phyloP scores from a whole-genome alignment of 2,888 invertebrate species.

The Tromatobia lineatoria region DNA sequence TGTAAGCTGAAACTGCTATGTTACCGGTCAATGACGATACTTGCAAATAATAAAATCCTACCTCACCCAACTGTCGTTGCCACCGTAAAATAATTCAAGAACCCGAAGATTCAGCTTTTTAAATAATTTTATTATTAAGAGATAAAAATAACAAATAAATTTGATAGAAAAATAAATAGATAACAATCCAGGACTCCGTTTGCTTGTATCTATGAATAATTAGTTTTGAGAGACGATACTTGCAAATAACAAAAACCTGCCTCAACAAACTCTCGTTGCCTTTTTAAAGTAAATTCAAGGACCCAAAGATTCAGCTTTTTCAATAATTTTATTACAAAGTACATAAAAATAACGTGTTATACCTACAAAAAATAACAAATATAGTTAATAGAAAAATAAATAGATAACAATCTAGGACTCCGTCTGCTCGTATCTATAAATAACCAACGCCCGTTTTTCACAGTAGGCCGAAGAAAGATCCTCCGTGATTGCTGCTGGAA shows the following conservation, averaged over 20 bases:
- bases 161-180: slow-evolving; percentile 54
- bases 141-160: slow-evolving; percentile 28
- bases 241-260: no score
- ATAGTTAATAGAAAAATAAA: slow-evolving; percentile 50
- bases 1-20: no score
- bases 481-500: slow-evolving; percentile 65
- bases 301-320: neutral
- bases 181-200: slow-evolving; percentile 21
- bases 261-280: no score
- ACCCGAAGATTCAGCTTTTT: neutral
- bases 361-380: slow-evolving; percentile 33
- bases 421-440: slow-evolving; percentile 60
- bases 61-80: slow-evolving; percentile 35
- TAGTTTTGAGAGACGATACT: no score
- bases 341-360: slow-evolving; percentile 53
- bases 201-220: slow-evolving; percentile 64
- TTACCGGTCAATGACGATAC: slow-evolving; percentile 1
- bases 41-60: neutral
- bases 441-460: slow-evolving; percentile 49
- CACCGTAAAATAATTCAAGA: slow-evolving; percentile 8
- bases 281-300: no score
- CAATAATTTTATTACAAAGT: slow-evolving; percentile 68
- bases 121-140: slow-evolving; percentile 68
- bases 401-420: slow-evolving; percentile 35
- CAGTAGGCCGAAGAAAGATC: slow-evolving; percentile 68